Evolutionary conservation across 2,888 invertebrate species (phyloP), one percentile per base, ranked within the genome.

Genomic region (Anagyrus pseudococci): DNA sequence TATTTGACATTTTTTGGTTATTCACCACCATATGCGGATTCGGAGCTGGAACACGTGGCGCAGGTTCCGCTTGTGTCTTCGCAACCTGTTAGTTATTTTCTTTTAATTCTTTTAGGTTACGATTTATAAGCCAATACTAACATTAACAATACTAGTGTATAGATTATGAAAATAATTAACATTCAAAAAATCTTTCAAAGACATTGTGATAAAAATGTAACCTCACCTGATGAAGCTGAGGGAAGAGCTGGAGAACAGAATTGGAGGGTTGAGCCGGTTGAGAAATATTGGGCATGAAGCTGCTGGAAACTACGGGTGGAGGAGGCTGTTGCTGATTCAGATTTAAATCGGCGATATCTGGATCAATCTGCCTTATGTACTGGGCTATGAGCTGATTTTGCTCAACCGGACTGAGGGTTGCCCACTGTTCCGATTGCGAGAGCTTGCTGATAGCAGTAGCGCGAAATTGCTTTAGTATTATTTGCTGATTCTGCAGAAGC

Each of bases 191-290:
- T n/a, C n/a, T n/a, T n/a, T n/a, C n/a, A n/a, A n/a, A n/a, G n/a
- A n/a, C n/a, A n/a, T n/a, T n/a, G n/a, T n/a, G n/a, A n/a, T n/a
- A n/a, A n/a, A n/a, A n/a, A n/a, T n/a, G n/a, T n/a, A n/a, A n/a
- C 3, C 8, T 2, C 23, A 82, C 83, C 79, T 84, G 84, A 72
- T 85, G 85, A 81, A 85, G 83, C 74, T 85, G 85, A 75, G 78
- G 84, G 60, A 85, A 84, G 74, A 85, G 81, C 64, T 84, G 84
- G 81, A 85, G 83, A 50, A 85, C 80, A 60, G 85, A 84, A 77
- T 84, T 85, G 29, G 83, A 72, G 46, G 83, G 72, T 37, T 76
- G 72, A n/a, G 72, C 56, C 6, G 79, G 70, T 22, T 76, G 72
- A 69, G 81, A 79, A 8, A 71, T 60, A 6, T 59, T 55, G 1